Evolutionary conservation across 2,888 invertebrate species (phyloP).

Genomic region (Sylvicola cinctus): DNA sequence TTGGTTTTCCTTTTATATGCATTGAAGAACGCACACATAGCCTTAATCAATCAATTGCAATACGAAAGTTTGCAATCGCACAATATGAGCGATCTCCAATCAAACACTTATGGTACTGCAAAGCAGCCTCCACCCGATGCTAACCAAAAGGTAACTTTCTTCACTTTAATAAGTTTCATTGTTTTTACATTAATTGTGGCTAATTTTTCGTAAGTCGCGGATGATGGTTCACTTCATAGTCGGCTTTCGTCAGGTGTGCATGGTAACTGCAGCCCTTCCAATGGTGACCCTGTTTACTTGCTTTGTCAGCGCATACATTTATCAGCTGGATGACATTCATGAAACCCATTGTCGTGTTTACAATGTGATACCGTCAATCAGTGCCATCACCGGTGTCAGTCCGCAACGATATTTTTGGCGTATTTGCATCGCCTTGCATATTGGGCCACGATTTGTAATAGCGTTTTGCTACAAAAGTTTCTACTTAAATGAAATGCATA

Average conservation of each 20-base stretch:
- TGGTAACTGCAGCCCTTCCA: constrained; percentile 68
- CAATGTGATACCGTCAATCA: constrained; percentile 87
- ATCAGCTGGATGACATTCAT: constrained; percentile 83
- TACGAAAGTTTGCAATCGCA: too few species aligned
- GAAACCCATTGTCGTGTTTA: constrained; percentile 89
- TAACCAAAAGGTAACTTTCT: too few species aligned
- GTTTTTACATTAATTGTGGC: too few species aligned
- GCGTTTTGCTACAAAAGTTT: constrained; percentile 72
- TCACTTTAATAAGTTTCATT: too few species aligned
- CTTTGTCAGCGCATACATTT: constrained; percentile 74
- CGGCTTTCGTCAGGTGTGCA: constrained; percentile 61
- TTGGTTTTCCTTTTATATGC: too few species aligned
- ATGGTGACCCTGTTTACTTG: constrained; percentile 67
- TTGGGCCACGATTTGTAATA: constrained; percentile 76
- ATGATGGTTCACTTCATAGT: constrained; percentile 45
- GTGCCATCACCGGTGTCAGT: constrained; percentile 84
- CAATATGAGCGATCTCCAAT: too few species aligned
- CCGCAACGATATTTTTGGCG: constrained; percentile 88
- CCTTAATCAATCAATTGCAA: too few species aligned
- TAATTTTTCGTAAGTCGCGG: constrained; percentile 16
- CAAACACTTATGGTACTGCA: too few species aligned
- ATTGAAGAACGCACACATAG: too few species aligned
- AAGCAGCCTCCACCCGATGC: too few species aligned
- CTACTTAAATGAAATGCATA: constrained; percentile 44
- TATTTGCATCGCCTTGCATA: constrained; percentile 75